Evolutionary conservation across 2,888 invertebrate genomes (phyloP).

Genomic region (Neoitamus cyanurus): DNA sequence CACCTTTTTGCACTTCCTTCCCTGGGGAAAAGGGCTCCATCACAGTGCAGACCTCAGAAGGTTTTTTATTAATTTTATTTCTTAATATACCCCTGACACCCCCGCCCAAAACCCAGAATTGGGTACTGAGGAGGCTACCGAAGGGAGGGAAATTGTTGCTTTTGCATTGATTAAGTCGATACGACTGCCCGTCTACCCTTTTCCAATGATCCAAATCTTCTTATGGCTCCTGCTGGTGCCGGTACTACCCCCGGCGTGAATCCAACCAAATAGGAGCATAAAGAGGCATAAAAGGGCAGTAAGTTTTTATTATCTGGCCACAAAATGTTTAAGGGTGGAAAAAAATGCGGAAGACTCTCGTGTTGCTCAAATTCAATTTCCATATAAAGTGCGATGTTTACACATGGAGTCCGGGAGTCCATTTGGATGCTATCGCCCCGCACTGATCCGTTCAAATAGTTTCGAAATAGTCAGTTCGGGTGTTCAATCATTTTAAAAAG

Average conservation of each 20-base stretch:
- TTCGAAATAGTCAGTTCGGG: slow-evolving; percentile 28
- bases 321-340: slow-evolving; percentile 44
- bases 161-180: slow-evolving; percentile 45
- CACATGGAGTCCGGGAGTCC: slow-evolving; percentile 18
- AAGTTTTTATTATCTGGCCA: slow-evolving; percentile 40
- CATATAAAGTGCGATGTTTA: slow-evolving; percentile 43
- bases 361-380: slow-evolving; percentile 39
- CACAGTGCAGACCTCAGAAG: neutral
- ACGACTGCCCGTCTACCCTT: slow-evolving; percentile 17
- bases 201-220: slow-evolving; percentile 36
- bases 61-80: slow-evolving; percentile 44
- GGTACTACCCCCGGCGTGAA: neutral
- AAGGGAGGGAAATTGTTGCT: slow-evolving; percentile 35
- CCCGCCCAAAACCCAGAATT: neutral
- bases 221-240: neutral
- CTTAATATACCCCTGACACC: slow-evolving; percentile 22
- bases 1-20: slow-evolving; percentile 14
- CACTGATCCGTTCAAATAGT: slow-evolving; percentile 33
- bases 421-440: slow-evolving; percentile 34
- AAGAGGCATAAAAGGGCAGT: slow-evolving; percentile 36
- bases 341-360: neutral
- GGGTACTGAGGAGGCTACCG: neutral
- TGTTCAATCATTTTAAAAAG: slow-evolving; percentile 43
- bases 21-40: neutral
- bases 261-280: slow-evolving; percentile 42